These are phyloP conservation scores for Asbolus verrucosus DNA, from an alignment of 1,140 invertebrate species.

Conservation along the genomic window DNA sequence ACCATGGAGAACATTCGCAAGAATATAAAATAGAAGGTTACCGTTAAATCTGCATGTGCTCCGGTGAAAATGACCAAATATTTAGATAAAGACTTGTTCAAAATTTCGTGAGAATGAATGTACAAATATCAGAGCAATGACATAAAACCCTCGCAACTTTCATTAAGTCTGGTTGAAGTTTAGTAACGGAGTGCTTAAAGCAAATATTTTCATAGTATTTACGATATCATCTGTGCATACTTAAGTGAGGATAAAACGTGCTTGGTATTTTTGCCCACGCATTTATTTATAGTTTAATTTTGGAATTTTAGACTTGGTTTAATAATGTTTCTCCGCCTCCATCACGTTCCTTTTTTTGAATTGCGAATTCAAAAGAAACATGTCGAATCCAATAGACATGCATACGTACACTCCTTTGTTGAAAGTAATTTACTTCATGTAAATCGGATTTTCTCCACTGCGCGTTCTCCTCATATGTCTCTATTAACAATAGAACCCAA, in stretches of 20 bases:
- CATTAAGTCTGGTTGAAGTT: conserved; percentile 1
- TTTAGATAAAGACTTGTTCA: too few species aligned
- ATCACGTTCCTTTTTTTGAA: too few species aligned
- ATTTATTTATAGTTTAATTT: conserved; percentile 37
- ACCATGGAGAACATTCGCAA: too few species aligned
- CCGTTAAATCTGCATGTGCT: too few species aligned
- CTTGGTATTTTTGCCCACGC: conserved; percentile 13
- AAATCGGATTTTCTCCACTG: conserved; percentile 7
- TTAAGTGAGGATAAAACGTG: conserved; percentile 20
- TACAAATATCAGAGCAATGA: too few species aligned
- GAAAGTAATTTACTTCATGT: conserved; percentile 7
- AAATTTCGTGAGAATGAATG: too few species aligned
- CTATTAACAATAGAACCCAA: neutral
- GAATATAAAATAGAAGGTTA: too few species aligned
- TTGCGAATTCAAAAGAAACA: conserved; percentile 1
- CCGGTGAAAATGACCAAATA: too few species aligned
- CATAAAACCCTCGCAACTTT: too few species aligned
- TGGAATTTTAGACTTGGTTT: too few species aligned
- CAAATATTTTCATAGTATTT: conserved; percentile 25
- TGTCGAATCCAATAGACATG: conserved; percentile 18
- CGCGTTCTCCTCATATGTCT: conserved; percentile 12
- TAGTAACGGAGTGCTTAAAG: conserved; percentile 24
- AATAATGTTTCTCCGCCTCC: too few species aligned
- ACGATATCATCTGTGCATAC: conserved; percentile 32
- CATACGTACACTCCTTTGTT: conserved; percentile 11